Evolutionary conservation across 2,797 vertebrate genomes (phyloP), one percentile per base, ranked within the genome.

Genomic region (Garrulus glandarius): DNA sequence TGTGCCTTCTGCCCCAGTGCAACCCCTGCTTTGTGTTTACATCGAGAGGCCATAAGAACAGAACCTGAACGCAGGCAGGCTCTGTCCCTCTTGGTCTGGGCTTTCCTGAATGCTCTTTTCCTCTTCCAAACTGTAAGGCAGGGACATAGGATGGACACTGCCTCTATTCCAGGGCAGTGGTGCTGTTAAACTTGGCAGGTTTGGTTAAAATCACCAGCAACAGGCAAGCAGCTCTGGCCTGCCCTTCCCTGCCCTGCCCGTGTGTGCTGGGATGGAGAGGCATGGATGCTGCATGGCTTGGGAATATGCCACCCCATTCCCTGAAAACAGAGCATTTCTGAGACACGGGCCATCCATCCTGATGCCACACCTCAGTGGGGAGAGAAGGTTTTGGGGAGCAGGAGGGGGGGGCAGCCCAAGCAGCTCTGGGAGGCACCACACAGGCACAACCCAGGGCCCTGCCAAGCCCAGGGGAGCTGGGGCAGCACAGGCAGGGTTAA

Each of bases 231-330:
- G 56, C 36, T 11, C 17, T 67, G 72, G 30, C 29, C n/a, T 29
- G 50, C 41, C 10, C 23, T 59, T 53, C 49, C 64, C 49, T 63
- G 67, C n/a, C 59, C 44, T 21, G 44, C 44, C 44, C 12, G 44
- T 0, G 0, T 34, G 32, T 6, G 6, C 39, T 49, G 44, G 36
- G 53, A 59, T 0, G 6, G 74, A 81, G 57, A 59, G 26, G 32
- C 0, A 0, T 0, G 1, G 57, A 43, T 3, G 30, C 46, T 24
- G 49, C 63, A 24, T 10, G 1, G 2, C 26, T 47, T 43, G 67
- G 57, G 67, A 68, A 57, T 21, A 17, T 4, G 2, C 21, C 1
- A 1, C 13, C 53, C 37, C 3, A 2, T 36, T 79, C 30, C 39
- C 63, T 76, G 63, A 32, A 49, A 87, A 70, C 1, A 5, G 46